Base-by-base conservation (phyloP, 2,113 vertebrate species). In the Rhinolophus sinicus region DNA sequence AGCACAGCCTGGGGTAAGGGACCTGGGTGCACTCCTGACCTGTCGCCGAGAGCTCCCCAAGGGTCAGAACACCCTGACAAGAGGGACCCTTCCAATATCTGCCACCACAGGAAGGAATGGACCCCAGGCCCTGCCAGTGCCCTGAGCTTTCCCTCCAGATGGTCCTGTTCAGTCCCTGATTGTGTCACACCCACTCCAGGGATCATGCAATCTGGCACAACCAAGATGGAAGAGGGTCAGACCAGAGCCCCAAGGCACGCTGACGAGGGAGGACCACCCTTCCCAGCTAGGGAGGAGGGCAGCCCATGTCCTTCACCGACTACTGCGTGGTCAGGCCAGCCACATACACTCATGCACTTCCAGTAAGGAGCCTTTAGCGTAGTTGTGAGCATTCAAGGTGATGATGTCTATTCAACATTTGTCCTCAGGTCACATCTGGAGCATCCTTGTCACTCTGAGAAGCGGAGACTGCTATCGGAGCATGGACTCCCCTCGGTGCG, bases 341-440 rank as follows among this genome's bases (percentile, higher is more conserved):
- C 47, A 24, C 18, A 2, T 0, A 28, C 33, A 22, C 21, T 24
- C 65, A 4, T 10, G 3, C 0, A 2, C 38, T 44, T 10, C 47
- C 83, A 65, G 38, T 1, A 24, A 78, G 50, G 81, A 26, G 58
- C 26, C 47, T 28, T 7, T 8, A 5, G 38, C 11, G 28, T 77
- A 35, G 40, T 85, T 54, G 28, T 54, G 64, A 28, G 15, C 50
- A 82, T 40, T 62, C 28, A 12, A 10, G 5, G 16, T 15, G 73
- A 40, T 5, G 44, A 24, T 26, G 73, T 54, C 26, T 44, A 3
- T 38, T 52, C 5, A 16, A 40, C 44, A 14, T 52, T 18, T 26
- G 15, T 54, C 62, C 47, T n/a, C 40, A 35, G 35, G 8, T 56
- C 33, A 81, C 38, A 7, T 11, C 6, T 40, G 18, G 56, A 67